These are phyloP conservation scores for Drosophila fulvimacula DNA, from an alignment of 2,888 invertebrate species.

Conservation along the genomic window DNA sequence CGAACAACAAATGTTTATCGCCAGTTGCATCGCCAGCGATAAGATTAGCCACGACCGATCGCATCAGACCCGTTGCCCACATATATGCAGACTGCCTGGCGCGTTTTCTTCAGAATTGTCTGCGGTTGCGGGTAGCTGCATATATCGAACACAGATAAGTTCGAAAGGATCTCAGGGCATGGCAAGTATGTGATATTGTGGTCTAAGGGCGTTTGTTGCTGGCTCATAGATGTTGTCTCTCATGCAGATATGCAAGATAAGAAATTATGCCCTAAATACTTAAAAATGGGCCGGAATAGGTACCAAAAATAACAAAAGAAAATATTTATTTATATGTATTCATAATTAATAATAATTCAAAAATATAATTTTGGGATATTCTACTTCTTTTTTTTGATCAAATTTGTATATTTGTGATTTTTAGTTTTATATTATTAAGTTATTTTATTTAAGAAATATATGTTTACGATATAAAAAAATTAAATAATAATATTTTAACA, in stretches of 20 bases:
- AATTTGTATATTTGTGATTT: too few species aligned
- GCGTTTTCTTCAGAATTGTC: constrained; percentile 59
- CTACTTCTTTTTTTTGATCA: too few species aligned
- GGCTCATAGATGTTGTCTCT: neutral
- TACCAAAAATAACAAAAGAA: neutral
- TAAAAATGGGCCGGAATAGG: neutral
- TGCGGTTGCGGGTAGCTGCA: constrained; percentile 36
- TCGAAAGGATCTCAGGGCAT: constrained; percentile 13
- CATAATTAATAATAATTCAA: too few species aligned
- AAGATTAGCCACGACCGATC: constrained; percentile 40
- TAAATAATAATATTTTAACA: too few species aligned
- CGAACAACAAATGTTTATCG: constrained; percentile 49
- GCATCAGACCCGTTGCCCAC: neutral
- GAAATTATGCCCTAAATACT: neutral
- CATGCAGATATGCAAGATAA: neutral
- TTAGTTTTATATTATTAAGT: too few species aligned
- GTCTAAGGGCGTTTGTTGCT: constrained; percentile 29
- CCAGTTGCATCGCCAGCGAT: constrained; percentile 56
- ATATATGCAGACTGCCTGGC: constrained; percentile 59
- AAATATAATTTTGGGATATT: too few species aligned
- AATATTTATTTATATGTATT: too few species aligned
- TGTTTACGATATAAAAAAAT: too few species aligned
- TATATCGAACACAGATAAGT: constrained; percentile 18
- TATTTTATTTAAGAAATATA: too few species aligned
- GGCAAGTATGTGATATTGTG: constrained; percentile 26